phyloP scores from a whole-genome alignment of 1,140 invertebrate species.

The Xylocopa sonorina region DNA sequence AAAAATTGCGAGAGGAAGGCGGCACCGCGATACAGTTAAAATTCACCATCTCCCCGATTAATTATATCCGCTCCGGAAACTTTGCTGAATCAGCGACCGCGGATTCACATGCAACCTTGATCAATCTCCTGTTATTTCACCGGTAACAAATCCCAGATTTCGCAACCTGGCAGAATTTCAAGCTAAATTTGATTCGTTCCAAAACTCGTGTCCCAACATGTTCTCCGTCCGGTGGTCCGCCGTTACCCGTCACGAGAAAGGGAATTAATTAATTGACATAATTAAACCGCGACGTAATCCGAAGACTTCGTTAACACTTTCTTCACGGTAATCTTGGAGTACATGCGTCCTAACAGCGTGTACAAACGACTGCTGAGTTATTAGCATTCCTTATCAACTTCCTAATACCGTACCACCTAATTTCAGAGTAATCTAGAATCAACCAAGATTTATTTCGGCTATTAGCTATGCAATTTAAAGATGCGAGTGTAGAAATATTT shows the following conservation, averaged over 20 bases:
- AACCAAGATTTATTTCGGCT: neutral
- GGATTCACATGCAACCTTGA: neutral
- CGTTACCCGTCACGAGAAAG: neutral
- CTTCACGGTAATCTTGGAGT: neutral
- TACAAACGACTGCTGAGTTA: neutral
- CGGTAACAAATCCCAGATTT: neutral
- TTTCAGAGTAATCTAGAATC: neutral
- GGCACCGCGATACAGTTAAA: too few relatives aligned
- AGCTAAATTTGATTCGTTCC: slow-evolving; percentile 5
- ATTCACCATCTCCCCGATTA: neutral
- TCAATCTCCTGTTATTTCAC: neutral
- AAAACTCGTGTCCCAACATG: neutral
- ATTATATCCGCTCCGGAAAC: neutral
- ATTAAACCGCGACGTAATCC: neutral
- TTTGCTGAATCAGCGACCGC: neutral
- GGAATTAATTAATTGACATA: neutral
- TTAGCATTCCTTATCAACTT: neutral
- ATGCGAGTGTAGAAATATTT: neutral
- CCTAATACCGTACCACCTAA: neutral
- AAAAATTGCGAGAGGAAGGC: too few relatives aligned
- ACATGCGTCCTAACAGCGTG: neutral
- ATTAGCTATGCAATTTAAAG: neutral
- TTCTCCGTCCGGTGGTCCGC: neutral
- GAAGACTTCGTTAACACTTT: slow-evolving; percentile 7
- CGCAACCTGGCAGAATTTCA: slow-evolving; percentile 16